A percentile compares a stretch with the other conserved stretches of the same genome.
Conservation (phyloP, 2,797 vertebrate species). For the Anguilla anguilla region DNA sequence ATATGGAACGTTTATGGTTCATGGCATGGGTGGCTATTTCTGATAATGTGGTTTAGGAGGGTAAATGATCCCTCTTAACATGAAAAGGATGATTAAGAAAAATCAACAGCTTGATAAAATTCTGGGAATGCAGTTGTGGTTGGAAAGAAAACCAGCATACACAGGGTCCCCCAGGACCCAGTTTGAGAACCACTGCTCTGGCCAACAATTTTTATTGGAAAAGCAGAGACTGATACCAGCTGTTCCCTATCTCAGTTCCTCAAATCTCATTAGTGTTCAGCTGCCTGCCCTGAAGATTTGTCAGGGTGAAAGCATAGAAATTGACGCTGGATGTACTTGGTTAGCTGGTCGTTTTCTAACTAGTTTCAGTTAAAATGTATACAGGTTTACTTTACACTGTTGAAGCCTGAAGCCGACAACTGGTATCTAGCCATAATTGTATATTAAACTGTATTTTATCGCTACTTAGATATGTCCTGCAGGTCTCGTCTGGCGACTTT, state of each 20-base stretch:
- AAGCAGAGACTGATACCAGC: too few relatives aligned
- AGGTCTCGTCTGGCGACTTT: conserved; percentile 92
- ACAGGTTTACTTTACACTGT: neutral
- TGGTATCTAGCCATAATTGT: neutral
- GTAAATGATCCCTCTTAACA: too few relatives aligned
- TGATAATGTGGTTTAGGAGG: too few relatives aligned
- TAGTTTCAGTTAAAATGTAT: neutral
- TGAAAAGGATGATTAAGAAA: too few relatives aligned
- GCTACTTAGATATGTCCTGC: conserved; percentile 90
- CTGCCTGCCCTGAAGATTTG: neutral
- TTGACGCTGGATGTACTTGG: neutral
- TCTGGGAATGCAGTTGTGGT: too few relatives aligned
- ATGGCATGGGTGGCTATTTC: too few relatives aligned
- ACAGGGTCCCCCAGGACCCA: neutral
- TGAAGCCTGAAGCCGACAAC: neutral
- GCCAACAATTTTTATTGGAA: too few relatives aligned
- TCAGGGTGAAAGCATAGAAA: neutral
- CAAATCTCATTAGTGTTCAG: neutral
- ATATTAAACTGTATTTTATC: neutral
- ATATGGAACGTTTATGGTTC: too few relatives aligned
- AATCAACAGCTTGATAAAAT: too few relatives aligned
- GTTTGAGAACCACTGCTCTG: neutral
- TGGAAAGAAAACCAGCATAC: too few relatives aligned
- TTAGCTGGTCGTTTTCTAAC: too few relatives aligned
- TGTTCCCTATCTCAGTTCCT: neutral